Conservation (phyloP, 2,888 invertebrate species). For the Lutraria lutraria region DNA sequence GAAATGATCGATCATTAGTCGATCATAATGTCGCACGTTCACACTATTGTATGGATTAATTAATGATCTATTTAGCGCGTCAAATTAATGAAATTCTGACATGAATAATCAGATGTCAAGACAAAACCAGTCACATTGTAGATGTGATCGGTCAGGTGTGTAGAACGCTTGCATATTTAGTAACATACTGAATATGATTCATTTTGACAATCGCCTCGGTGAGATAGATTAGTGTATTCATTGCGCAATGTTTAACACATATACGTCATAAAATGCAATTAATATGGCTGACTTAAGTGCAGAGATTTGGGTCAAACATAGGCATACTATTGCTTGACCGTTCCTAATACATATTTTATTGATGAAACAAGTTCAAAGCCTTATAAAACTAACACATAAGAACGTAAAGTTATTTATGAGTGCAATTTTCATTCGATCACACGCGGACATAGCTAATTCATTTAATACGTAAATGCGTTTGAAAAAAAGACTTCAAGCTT, state of each 20-base stretch:
- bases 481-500: background rate
- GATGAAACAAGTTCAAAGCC: background rate
- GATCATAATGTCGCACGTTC: background rate
- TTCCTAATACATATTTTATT: background rate
- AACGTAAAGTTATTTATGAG: background rate
- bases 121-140: background rate
- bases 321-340: background rate
- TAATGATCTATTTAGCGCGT: constrained; percentile 16
- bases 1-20: background rate
- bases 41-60: background rate
- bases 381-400: background rate
- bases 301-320: background rate
- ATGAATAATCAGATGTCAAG: background rate
- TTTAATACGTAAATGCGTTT: background rate
- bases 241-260: background rate
- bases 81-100: background rate
- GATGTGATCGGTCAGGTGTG: background rate
- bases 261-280: background rate
- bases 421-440: no score
- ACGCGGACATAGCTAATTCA: background rate
- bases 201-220: background rate
- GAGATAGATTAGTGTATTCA: background rate
- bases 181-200: background rate
- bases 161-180: background rate
- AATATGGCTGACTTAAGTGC: background rate